Conservation (phyloP, 2,113 vertebrate genomes). For the Tragelaphus scriptus region DNA sequence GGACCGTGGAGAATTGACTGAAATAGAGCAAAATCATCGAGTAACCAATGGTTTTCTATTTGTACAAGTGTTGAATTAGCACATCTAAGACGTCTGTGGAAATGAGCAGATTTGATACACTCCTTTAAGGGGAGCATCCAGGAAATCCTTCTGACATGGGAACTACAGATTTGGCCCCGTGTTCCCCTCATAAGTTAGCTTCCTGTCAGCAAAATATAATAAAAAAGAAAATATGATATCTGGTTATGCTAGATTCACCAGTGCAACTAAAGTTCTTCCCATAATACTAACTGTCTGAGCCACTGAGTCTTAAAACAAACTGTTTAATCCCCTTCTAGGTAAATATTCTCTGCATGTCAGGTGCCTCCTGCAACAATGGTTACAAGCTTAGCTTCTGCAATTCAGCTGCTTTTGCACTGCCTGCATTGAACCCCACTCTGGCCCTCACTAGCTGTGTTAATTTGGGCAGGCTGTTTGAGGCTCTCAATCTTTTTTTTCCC, state of each 20-base stretch:
- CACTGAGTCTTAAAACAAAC: neutral
- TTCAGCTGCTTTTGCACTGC: neutral
- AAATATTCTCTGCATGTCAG: neutral
- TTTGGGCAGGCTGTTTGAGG: neutral
- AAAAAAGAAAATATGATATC: neutral
- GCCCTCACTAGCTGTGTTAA: neutral
- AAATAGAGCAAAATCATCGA: slow-evolving; percentile 25
- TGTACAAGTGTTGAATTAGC: slow-evolving; percentile 33
- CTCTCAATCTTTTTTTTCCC: neutral
- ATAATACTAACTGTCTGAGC: neutral
- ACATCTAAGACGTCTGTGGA: neutral
- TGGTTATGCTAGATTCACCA: neutral
- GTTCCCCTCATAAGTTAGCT: neutral
- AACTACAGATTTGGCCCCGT: neutral
- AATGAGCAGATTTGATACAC: neutral
- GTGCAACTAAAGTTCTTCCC: neutral
- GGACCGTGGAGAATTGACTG: slow-evolving; percentile 9
- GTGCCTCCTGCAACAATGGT: neutral
- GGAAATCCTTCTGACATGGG: neutral
- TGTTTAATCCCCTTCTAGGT: neutral
- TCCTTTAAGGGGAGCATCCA: neutral
- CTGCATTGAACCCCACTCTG: neutral
- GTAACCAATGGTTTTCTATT: slow-evolving; percentile 5
- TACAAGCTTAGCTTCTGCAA: neutral
- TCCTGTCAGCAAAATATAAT: neutral